Percentiles rank a stretch among this genome's conserved stretches.
Conservation (phyloP, 2,888 invertebrate genomes). For the Gasteruption jaculator region DNA sequence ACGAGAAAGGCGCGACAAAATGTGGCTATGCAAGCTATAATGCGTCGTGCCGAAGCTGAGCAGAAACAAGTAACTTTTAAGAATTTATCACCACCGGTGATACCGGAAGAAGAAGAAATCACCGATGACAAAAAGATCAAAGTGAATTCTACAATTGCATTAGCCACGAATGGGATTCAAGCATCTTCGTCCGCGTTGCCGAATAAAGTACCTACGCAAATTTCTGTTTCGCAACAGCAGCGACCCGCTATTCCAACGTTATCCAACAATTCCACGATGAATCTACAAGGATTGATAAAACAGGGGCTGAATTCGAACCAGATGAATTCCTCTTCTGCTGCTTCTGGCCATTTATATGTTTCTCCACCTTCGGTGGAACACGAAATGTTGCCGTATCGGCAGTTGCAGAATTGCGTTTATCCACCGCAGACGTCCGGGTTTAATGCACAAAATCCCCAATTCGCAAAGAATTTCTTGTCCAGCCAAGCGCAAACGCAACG, state of each 20-base stretch:
- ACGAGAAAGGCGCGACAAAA: conserved; percentile 59
- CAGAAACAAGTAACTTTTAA: conserved; percentile 59
- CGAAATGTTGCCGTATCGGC: conserved; percentile 16
- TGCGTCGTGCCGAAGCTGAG: conserved; percentile 66
- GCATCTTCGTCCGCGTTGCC: too few species aligned
- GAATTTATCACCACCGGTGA: conserved; percentile 40
- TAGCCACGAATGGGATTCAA: too few species aligned
- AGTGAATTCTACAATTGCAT: conserved; percentile 7
- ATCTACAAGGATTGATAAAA: too few species aligned
- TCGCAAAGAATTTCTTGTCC: conserved; percentile 36
- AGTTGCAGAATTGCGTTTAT: conserved; percentile 16
- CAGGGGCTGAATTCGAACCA: too few species aligned
- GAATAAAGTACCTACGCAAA: too few species aligned
- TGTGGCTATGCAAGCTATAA: conserved; percentile 74
- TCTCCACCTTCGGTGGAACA: too few species aligned
- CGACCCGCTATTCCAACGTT: too few species aligned
- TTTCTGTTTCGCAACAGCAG: conserved; percentile 5
- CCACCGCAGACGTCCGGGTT: conserved; percentile 21
- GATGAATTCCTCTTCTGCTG: too few species aligned
- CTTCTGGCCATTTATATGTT: too few species aligned
- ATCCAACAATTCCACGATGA: too few species aligned
- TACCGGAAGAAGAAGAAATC: conserved; percentile 30
- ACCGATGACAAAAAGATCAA: conserved; percentile 24
- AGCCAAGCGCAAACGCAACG: conserved; percentile 26
- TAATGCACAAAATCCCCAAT: conserved; percentile 41